Evolutionary conservation across 1,140 invertebrate species (phyloP), one percentile per base, ranked within the genome.

Genomic region (Bradysia coprophila): DNA sequence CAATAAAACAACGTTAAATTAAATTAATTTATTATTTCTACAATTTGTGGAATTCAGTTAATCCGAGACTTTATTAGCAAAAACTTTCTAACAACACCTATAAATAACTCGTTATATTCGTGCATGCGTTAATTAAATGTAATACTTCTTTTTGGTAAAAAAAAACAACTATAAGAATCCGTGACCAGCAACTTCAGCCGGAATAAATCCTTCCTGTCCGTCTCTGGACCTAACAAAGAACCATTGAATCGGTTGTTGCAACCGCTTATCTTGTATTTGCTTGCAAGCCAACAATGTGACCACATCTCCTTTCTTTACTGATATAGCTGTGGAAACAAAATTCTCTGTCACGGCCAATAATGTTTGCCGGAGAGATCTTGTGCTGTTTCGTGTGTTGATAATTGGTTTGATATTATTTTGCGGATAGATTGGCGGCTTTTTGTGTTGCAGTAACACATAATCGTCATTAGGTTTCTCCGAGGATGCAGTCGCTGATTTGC

Each of bases 151-250:
- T n/a, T n/a, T n/a, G n/a, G n/a, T n/a, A n/a, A 28, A 28, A 28
- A 28, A 28, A 28, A 28, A 6, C 6, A 46, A 49, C 70, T 65
- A 81, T 48, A 81, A 65, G 52, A 76, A 82, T 13, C 78, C 76
- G 59, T 82, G 72, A 11, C 76, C 78, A 34, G 78, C 77, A 20
- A 82, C 67, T 16, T 67, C 69, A n/a, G 78, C 76, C 2, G 81
- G 81, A 45, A 85, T 83, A 44, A 79, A 81, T 32, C 80, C 80
- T 49, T 81, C 75, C 36, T 56, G 65, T 1, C 78, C 78, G 46
- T 78, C 72, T 41, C 66, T 67, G 36, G 73, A 73, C 49, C 67
- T 66, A 2, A 85, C 72, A 61, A 75, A 82, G 56, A 81, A 82
- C 79, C 79, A 82, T 38, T 78, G 73, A 10, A 4, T 55, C 53